Conservation (phyloP, 1,140 invertebrate genomes). For the Brachionus manjavacas region DNA sequence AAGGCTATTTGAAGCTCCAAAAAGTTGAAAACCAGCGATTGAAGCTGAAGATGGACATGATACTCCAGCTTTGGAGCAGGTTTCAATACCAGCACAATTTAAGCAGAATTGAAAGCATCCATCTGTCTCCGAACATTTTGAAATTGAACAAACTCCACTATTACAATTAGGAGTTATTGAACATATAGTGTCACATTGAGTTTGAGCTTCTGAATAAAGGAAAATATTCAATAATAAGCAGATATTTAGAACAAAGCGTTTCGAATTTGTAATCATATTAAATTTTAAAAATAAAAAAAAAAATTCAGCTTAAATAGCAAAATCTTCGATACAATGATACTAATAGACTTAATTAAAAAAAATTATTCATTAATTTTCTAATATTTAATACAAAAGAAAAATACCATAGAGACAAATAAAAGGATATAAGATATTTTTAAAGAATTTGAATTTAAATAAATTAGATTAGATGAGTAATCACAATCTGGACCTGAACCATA, state of each 20-base stretch:
- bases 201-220: background rate
- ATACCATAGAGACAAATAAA: background rate
- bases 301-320: background rate
- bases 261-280: background rate
- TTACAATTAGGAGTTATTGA: conserved; percentile 15
- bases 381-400: background rate
- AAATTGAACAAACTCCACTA: conserved; percentile 4
- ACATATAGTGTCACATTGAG: conserved; percentile 33
- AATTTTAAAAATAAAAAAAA: background rate
- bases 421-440: background rate
- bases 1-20: background rate
- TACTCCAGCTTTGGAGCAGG: background rate
- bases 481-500: background rate
- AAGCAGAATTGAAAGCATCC: conserved; percentile 20
- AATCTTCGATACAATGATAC: background rate
- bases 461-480: background rate
- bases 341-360: background rate
- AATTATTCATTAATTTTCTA: background rate
- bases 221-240: background rate
- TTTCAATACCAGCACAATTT: conserved; percentile 2
- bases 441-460: conserved; percentile 17
- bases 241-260: background rate
- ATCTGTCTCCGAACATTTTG: conserved; percentile 1
- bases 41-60: background rate
- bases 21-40: conserved; percentile 3